Evolutionary conservation across 2,113 vertebrate species (phyloP).

Genomic region (Synchiropus splendidus): DNA sequence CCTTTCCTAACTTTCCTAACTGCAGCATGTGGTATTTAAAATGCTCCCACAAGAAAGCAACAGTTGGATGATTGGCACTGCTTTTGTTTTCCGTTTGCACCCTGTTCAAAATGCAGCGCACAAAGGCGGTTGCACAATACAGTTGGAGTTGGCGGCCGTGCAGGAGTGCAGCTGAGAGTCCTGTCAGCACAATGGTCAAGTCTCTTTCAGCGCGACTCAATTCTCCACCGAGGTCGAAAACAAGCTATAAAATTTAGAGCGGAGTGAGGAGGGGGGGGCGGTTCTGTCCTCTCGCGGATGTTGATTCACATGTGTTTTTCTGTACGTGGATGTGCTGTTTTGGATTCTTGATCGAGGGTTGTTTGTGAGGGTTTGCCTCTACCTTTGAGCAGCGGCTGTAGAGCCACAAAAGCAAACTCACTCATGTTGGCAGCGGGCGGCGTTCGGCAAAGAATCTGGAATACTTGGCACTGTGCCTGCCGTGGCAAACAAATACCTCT

Average conservation of each 20-base stretch:
- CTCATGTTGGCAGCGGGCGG: conserved; percentile 45
- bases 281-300: conserved; percentile 6
- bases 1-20: too few relatives aligned
- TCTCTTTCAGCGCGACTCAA: conserved; percentile 41
- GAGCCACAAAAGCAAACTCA: conserved; percentile 37
- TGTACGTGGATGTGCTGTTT: conserved; percentile 27
- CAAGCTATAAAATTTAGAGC: conserved; percentile 49
- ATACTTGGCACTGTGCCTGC: conserved; percentile 50
- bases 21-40: too few relatives aligned
- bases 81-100: conserved; percentile 11
- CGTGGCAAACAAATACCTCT: conserved; percentile 33
- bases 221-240: conserved; percentile 46
- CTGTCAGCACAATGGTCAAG: conserved; percentile 36
- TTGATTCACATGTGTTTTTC: conserved; percentile 14
- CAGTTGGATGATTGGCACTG: not conserved
- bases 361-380: conserved; percentile 27
- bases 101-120: conserved; percentile 4
- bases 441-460: conserved; percentile 49
- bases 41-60: too few relatives aligned
- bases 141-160: conserved; percentile 16
- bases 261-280: conserved; percentile 10
- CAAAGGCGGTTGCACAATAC: conserved; percentile 28
- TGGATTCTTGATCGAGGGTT: conserved; percentile 24
- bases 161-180: conserved; percentile 30
- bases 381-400: conserved; percentile 47